These are phyloP conservation scores for Poecile montanus DNA, from an alignment of 2,797 vertebrate genomes.

Conservation along the genomic window DNA sequence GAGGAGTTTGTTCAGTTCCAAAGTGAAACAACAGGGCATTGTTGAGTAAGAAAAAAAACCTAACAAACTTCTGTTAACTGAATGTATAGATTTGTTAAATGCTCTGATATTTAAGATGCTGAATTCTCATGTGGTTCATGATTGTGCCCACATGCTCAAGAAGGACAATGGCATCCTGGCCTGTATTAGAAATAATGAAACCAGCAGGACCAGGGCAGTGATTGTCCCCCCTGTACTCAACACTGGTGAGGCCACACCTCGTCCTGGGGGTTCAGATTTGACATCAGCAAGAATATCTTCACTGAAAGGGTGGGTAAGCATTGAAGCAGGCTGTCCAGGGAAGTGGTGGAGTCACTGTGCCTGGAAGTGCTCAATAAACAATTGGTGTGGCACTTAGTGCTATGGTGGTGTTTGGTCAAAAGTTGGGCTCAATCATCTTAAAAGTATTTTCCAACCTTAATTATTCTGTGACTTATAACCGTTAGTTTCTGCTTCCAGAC, in stretches of 20 bases:
- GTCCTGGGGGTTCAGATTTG: not conserved
- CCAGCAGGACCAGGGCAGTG: not conserved
- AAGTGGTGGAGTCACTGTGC: not conserved
- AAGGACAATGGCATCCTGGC: not conserved
- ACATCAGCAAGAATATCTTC: not conserved
- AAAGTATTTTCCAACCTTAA: not conserved
- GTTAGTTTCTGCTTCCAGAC: not conserved
- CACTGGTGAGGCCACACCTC: not conserved
- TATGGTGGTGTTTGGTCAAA: not conserved
- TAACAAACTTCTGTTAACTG: not conserved
- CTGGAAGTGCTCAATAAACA: not conserved
- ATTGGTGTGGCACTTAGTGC: not conserved
- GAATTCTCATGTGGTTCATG: not conserved
- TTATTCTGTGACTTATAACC: not conserved
- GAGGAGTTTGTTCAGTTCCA: not conserved
- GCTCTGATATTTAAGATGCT: not conserved
- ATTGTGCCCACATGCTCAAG: not conserved
- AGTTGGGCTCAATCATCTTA: not conserved
- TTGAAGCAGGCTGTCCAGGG: not conserved
- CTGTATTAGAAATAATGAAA: not conserved
- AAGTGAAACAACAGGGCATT: not conserved
- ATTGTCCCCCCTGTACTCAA: not conserved
- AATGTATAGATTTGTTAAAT: not conserved
- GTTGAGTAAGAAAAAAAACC: not conserved
- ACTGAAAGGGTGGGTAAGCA: not conserved